Conservation (phyloP, 2,888 invertebrate species). For the Agrotis clavis region DNA sequence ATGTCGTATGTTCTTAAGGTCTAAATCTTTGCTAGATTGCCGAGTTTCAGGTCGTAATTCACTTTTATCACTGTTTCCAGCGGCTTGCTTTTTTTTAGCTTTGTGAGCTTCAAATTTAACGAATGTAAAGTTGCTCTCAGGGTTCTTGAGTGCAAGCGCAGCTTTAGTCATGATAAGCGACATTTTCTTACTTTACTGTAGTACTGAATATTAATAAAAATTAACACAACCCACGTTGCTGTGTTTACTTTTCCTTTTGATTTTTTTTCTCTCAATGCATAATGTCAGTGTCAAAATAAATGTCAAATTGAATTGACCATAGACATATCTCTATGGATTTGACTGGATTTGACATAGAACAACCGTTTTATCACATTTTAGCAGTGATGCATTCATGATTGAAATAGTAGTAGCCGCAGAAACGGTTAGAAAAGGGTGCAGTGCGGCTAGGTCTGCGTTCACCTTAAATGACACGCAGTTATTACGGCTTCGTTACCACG, state of each 20-base stretch:
- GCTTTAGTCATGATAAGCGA: conserved; percentile 88
- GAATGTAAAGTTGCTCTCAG: conserved; percentile 84
- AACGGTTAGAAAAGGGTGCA: no score
- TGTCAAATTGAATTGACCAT: no score
- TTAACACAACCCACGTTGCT: conserved; percentile 12
- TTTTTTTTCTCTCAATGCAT: conserved; percentile 6
- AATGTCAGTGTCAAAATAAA: no score
- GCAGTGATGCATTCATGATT: no score
- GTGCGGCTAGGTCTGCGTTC: no score
- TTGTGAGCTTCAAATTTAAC: conserved; percentile 90
- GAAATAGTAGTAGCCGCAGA: no score
- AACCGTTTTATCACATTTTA: no score
- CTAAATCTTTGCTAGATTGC: conserved; percentile 88
- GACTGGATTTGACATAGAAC: no score
- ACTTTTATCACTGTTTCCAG: conserved; percentile 59
- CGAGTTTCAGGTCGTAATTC: conserved; percentile 58
- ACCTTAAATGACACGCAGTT: no score
- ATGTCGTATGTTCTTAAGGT: conserved; percentile 94
- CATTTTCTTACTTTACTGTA: conserved; percentile 72
- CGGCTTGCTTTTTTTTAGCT: conserved; percentile 81
- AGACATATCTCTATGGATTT: no score
- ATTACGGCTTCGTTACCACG: no score
- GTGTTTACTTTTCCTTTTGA: conserved; percentile 8
- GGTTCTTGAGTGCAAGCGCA: conserved; percentile 85
- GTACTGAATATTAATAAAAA: neutral